Conservation (phyloP, 2,888 invertebrate species). For the Cerastoderma edule region DNA sequence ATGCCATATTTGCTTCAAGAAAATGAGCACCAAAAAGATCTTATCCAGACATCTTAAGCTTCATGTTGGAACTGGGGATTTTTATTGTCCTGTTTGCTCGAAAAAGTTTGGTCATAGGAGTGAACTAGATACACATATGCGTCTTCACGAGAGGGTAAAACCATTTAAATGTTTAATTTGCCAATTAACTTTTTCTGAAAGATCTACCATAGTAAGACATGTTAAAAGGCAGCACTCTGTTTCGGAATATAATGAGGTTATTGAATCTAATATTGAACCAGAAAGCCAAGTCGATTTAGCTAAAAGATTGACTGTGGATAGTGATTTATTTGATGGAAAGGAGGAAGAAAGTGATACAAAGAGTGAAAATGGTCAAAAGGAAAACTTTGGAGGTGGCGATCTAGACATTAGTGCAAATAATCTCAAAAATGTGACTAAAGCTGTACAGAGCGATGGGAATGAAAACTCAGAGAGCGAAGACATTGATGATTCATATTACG, state of each 20-base stretch:
- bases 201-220: conserved; percentile 51
- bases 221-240: conserved; percentile 45
- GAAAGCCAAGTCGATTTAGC: conserved; percentile 47
- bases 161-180: conserved; percentile 56
- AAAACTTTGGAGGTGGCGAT: not conserved
- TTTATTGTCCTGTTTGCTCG: conserved; percentile 43
- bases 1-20: conserved; percentile 55
- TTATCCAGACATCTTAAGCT: conserved; percentile 42
- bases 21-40: conserved; percentile 51
- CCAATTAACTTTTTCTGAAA: conserved; percentile 49
- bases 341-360: conserved; percentile 7
- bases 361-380: conserved; percentile 12
- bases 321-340: conserved; percentile 3
- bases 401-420: not conserved
- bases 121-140: conserved; percentile 51
- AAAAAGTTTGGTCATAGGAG: conserved; percentile 41
- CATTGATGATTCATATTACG: not conserved
- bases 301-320: conserved; percentile 5
- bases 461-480: not conserved
- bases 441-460: not conserved
- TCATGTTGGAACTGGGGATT: conserved; percentile 40
- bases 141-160: conserved; percentile 46
- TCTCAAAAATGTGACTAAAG: not conserved
- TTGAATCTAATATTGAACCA: conserved; percentile 45
- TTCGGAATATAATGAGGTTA: conserved; percentile 31